Evolutionary conservation across 2,797 vertebrate species (phyloP).

Genomic region (Arnoldichthys spilopterus): DNA sequence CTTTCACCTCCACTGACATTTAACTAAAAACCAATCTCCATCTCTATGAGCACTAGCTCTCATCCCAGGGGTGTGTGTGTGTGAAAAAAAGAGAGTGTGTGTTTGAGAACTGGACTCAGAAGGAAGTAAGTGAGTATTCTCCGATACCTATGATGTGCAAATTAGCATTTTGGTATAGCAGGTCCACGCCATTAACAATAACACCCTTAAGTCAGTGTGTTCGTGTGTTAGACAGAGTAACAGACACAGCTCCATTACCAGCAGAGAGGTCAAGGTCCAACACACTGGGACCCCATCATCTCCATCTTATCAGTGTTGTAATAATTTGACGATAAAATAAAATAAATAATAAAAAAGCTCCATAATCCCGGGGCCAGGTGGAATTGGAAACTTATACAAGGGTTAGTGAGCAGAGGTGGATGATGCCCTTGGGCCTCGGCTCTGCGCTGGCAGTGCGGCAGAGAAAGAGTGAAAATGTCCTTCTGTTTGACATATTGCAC

Average conservation of each 20-base stretch:
- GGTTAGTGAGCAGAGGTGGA: constrained; percentile 84
- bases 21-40: constrained; percentile 85
- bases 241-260: constrained; percentile 55
- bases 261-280: constrained; percentile 65
- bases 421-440: constrained; percentile 84
- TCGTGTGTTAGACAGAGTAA: constrained; percentile 40
- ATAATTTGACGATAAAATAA: constrained; percentile 89
- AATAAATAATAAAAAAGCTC: constrained; percentile 84
- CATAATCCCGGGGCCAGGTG: constrained; percentile 82
- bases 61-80: constrained; percentile 67
- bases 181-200: constrained; percentile 30
- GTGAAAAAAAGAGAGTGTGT: not conserved
- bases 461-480: constrained; percentile 73
- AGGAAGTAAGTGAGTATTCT: constrained; percentile 3
- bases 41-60: constrained; percentile 75
- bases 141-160: constrained; percentile 27
- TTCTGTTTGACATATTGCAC: constrained; percentile 82
- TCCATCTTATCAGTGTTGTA: constrained; percentile 81
- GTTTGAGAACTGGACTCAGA: constrained; percentile 16
- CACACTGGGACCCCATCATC: constrained; percentile 76
- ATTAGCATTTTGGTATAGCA: constrained; percentile 26
- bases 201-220: constrained; percentile 8
- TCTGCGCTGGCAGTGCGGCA: constrained; percentile 57
- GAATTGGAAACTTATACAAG: constrained; percentile 93
- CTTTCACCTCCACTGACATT: constrained; percentile 86